Percentiles rank a stretch among this genome's conserved stretches.
Conservation (phyloP, 2,113 vertebrate species). For the Jaculus jaculus region DNA sequence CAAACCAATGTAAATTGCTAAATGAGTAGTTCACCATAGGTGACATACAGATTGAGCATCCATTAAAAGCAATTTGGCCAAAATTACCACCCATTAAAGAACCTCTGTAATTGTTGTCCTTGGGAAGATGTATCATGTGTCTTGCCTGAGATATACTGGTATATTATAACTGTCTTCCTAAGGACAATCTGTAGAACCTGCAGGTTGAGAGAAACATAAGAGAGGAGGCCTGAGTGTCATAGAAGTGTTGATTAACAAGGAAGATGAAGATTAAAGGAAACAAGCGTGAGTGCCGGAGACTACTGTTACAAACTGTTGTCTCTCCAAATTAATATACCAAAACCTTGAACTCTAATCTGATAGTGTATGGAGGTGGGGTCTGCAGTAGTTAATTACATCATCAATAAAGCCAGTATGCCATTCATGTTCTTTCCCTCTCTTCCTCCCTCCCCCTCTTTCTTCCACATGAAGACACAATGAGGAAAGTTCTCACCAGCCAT, state of each 20-base stretch:
- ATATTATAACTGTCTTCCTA: not conserved
- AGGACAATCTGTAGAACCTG: not conserved
- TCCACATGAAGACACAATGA: not conserved
- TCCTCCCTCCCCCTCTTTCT: not conserved
- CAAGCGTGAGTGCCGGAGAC: no score
- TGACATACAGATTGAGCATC: not conserved
- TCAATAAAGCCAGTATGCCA: not conserved
- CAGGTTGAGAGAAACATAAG: not conserved
- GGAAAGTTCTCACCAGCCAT: not conserved
- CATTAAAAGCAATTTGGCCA: not conserved
- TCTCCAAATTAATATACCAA: not conserved
- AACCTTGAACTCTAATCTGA: no score
- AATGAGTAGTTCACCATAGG: not conserved
- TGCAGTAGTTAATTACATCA: not conserved
- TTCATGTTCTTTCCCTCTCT: not conserved
- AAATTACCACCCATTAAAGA: no score
- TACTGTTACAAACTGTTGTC: not conserved
- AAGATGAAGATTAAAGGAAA: not conserved
- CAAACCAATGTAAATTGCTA: not conserved
- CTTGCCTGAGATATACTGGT: not conserved
- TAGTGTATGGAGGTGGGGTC: not conserved
- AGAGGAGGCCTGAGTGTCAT: not conserved
- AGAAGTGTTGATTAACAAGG: not conserved
- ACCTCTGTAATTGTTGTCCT: not conserved
- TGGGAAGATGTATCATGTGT: not conserved